Conservation (phyloP, 2,113 vertebrate species). For the Bubo blakistoni region DNA sequence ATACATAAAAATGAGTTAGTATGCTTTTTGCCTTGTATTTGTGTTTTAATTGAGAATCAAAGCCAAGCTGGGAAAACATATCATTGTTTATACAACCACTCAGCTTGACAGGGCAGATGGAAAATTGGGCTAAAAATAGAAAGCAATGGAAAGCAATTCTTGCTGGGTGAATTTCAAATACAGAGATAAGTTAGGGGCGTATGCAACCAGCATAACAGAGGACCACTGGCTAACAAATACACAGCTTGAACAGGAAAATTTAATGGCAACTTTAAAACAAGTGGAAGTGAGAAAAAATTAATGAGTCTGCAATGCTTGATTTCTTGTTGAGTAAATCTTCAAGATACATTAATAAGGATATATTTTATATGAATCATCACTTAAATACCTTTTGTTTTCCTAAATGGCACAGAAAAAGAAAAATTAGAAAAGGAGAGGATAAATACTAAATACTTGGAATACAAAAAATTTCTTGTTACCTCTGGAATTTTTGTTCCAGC, state of each 20-base stretch:
- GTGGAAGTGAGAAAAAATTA: not conserved
- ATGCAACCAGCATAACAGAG: not conserved
- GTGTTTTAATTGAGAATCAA: constrained; percentile 36
- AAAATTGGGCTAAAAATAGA: constrained; percentile 29
- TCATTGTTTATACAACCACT: constrained; percentile 23
- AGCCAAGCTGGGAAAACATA: constrained; percentile 22
- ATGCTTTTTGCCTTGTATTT: not conserved
- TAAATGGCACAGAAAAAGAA: not conserved
- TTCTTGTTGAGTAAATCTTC: not conserved
- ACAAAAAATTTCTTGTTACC: not conserved
- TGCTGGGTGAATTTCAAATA: constrained; percentile 4
- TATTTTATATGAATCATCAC: not conserved
- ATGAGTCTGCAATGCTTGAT: not conserved
- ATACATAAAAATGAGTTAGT: constrained; percentile 39
- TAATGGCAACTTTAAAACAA: not conserved
- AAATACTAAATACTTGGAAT: not conserved
- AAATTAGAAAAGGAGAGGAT: not conserved
- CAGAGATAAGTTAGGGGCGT: not conserved
- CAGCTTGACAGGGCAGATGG: constrained; percentile 33
- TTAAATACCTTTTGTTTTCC: not conserved
- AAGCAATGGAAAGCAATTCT: not conserved
- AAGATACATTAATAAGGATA: not conserved
- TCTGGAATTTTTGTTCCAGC: not conserved
- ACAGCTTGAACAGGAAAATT: not conserved
- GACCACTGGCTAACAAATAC: not conserved